These are phyloP conservation scores for Penaeus indicus DNA, from an alignment of 1,140 invertebrate species.

Conservation along the genomic window DNA sequence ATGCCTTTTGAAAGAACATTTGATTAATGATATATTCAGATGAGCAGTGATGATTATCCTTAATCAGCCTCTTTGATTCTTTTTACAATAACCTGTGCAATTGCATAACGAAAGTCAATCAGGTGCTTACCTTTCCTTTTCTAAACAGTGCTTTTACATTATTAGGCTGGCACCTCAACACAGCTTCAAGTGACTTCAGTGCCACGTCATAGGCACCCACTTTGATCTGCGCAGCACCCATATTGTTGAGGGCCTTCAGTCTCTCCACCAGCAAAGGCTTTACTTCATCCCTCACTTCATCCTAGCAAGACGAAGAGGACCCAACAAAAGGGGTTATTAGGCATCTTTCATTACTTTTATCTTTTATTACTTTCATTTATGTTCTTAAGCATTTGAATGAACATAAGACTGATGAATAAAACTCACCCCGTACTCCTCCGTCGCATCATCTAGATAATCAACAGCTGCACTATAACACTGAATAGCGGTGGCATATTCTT, in stretches of 20 bases:
- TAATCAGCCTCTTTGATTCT: not conserved
- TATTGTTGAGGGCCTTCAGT: slow-evolving; percentile 88
- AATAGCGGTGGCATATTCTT: slow-evolving; percentile 83
- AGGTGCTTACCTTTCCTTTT: slow-evolving; percentile 79
- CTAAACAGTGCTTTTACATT: slow-evolving; percentile 92
- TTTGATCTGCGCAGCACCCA: slow-evolving; percentile 90
- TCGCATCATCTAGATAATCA: slow-evolving; percentile 82
- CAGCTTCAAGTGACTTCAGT: slow-evolving; percentile 83
- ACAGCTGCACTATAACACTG: slow-evolving; percentile 87
- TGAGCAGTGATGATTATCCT: no score
- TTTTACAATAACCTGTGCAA: not conserved
- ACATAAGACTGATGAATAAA: not conserved
- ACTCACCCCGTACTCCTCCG: slow-evolving; percentile 68
- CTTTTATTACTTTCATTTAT: no score
- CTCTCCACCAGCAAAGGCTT: slow-evolving; percentile 79
- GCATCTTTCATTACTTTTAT: no score
- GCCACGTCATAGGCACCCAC: slow-evolving; percentile 86
- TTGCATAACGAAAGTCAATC: not conserved
- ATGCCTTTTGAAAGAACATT: slow-evolving; percentile 72
- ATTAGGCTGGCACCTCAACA: slow-evolving; percentile 84
- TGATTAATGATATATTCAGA: no score
- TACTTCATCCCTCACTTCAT: slow-evolving; percentile 68
- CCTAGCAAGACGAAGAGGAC: slow-evolving; percentile 53
- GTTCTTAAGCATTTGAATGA: no score
- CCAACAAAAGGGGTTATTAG: not conserved